A percentile compares a stretch with the other conserved stretches of the same genome.
phyloP scores from a whole-genome alignment of 2,888 invertebrate species.

The Phyllotreta striolata region DNA sequence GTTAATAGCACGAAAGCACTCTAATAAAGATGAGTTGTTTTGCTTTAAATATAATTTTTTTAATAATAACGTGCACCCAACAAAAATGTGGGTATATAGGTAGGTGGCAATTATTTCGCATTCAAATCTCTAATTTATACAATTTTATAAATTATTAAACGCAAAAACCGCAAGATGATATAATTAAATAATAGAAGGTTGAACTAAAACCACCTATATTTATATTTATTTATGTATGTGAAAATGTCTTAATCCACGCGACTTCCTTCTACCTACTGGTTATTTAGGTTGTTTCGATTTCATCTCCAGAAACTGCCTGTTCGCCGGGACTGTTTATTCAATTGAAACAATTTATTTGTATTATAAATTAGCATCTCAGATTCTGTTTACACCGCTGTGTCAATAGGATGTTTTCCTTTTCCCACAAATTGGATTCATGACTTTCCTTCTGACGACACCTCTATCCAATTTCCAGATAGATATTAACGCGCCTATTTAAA shows the following conservation, averaged over 20 bases:
- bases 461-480: conserved; percentile 18
- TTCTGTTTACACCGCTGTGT: conserved; percentile 34
- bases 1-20: conserved; percentile 41
- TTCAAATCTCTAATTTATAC: too few species aligned
- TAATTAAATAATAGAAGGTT: too few species aligned
- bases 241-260: conserved; percentile 5
- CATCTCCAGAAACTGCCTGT: conserved; percentile 19
- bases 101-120: too few species aligned
- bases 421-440: conserved; percentile 32
- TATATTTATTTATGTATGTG: too few species aligned
- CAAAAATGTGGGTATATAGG: too few species aligned
- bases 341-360: conserved; percentile 37
- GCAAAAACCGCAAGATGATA: too few species aligned
- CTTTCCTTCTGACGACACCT: conserved; percentile 13
- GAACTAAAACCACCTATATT: too few species aligned
- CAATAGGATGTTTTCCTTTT: conserved; percentile 33
- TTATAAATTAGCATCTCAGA: conserved; percentile 34
- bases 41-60: conserved; percentile 25
- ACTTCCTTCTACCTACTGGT: not conserved
- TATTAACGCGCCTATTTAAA: conserved; percentile 15
- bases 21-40: conserved; percentile 40
- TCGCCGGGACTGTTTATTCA: conserved; percentile 28
- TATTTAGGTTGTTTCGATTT: conserved; percentile 12
- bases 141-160: too few species aligned
- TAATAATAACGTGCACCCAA: too few species aligned